These are phyloP conservation scores for Littorina saxatilis DNA, from an alignment of 1,140 invertebrate genomes.

Conservation along the genomic window DNA sequence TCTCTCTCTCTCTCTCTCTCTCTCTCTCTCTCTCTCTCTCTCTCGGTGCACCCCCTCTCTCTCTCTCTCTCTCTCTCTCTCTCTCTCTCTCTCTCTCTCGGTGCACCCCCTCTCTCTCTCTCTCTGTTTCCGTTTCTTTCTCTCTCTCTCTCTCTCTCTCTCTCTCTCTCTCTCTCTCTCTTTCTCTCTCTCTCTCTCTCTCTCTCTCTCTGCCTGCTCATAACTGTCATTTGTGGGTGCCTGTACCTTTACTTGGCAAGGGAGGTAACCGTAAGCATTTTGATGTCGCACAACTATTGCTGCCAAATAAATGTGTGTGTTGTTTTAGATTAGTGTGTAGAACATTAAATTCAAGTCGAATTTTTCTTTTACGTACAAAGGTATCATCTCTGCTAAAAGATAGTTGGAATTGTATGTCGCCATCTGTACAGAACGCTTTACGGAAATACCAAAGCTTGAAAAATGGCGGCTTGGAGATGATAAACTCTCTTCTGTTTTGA, in stretches of 20 bases:
- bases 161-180: conserved; percentile 32
- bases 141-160: conserved; percentile 35
- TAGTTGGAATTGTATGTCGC: background rate
- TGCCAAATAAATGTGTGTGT: background rate
- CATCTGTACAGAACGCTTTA: background rate
- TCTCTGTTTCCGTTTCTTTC: background rate
- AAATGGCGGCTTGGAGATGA: conserved; percentile 30
- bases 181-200: conserved; percentile 35
- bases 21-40: too few relatives aligned
- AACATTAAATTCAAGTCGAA: background rate
- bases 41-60: too few relatives aligned
- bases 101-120: background rate
- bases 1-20: too few relatives aligned
- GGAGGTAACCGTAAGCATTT: background rate
- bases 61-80: too few relatives aligned
- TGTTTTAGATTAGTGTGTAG: background rate
- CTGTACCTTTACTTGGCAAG: background rate
- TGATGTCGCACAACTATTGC: background rate
- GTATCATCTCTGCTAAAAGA: too few relatives aligned
- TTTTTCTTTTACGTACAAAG: background rate
- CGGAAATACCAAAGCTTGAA: conserved; percentile 27
- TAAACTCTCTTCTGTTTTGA: conserved; percentile 20
- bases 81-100: too few relatives aligned
- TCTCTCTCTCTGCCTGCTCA: background rate
- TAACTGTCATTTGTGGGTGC: background rate